Conservation (phyloP, 2,888 invertebrate genomes). For the Drosophila quasianomalipes region DNA sequence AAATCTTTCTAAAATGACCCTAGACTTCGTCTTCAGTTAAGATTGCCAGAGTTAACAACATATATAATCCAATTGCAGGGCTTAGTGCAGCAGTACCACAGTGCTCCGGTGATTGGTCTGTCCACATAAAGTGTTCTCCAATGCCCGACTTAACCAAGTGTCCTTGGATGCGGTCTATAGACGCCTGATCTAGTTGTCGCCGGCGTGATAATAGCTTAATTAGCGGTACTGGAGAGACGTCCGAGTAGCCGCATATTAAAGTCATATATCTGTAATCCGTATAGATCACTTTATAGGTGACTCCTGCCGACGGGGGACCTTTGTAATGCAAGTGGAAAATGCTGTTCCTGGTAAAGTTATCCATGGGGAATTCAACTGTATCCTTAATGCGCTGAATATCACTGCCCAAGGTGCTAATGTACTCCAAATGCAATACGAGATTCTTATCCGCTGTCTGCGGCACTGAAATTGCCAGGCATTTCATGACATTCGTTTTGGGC, state of each 20-base stretch:
- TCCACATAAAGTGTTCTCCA: neutral
- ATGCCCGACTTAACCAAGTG: neutral
- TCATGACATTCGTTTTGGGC: constrained; percentile 29
- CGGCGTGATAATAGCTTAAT: constrained; percentile 25
- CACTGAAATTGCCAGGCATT: constrained; percentile 51
- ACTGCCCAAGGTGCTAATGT: neutral
- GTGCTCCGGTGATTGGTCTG: constrained; percentile 4
- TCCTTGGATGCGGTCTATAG: neutral
- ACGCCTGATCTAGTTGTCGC: neutral
- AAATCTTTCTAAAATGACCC: neutral
- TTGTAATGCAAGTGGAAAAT: constrained; percentile 17
- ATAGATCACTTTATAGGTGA: constrained; percentile 17
- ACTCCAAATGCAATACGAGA: constrained; percentile 25
- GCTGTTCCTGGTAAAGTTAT: constrained; percentile 11
- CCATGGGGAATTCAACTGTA: constrained; percentile 17
- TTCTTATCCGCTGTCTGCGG: neutral
- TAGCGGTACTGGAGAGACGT: neutral
- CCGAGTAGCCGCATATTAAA: constrained; percentile 19
- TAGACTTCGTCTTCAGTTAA: neutral
- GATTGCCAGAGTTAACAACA: neutral
- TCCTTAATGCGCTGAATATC: neutral
- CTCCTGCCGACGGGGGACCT: too few relatives aligned
- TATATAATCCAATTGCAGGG: neutral
- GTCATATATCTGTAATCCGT: neutral
- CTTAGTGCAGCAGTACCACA: constrained; percentile 5